phyloP scores from a whole-genome alignment of 53 echinoderm and acorn worm genomes.

The Astropecten irregularis region DNA sequence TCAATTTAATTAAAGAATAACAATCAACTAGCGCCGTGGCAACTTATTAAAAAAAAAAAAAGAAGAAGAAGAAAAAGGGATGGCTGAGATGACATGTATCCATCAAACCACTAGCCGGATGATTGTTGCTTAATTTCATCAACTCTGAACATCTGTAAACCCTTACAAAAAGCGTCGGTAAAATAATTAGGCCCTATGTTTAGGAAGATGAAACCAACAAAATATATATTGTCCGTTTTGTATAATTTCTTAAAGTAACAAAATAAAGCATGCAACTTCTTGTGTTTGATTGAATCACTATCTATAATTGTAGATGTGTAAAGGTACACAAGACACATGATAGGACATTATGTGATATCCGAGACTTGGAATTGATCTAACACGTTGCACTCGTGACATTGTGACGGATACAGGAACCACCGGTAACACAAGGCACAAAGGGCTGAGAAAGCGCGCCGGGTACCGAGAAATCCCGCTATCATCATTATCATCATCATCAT shows the following conservation, averaged over 20 bases:
- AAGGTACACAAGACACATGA: slow-evolving; percentile 44
- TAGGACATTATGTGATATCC: slow-evolving; percentile 47
- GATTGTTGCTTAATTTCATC: not conserved
- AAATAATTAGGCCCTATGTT: too few species aligned
- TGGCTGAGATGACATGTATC: not conserved
- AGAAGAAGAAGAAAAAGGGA: slow-evolving; percentile 4
- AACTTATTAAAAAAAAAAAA: too few species aligned
- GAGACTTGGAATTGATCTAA: slow-evolving; percentile 47
- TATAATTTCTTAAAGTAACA: too few species aligned
- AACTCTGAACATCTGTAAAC: slow-evolving; percentile 2
- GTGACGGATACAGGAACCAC: slow-evolving; percentile 47
- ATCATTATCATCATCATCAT: slow-evolving; percentile 36
- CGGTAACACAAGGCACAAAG: slow-evolving; percentile 20
- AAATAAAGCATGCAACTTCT: not conserved
- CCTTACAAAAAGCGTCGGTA: too few species aligned
- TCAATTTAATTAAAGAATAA: slow-evolving; percentile 43
- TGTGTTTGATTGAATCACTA: slow-evolving; percentile 25
- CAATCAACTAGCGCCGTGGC: slow-evolving; percentile 23
- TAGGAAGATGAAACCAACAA: too few species aligned
- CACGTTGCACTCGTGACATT: slow-evolving; percentile 52
- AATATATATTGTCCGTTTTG: too few species aligned
- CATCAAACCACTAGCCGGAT: not conserved
- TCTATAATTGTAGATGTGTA: slow-evolving; percentile 39
- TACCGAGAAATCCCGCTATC: not conserved
- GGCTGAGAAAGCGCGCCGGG: not conserved